A percentile compares a stretch with the other conserved stretches of the same genome.
These are phyloP conservation scores for Gorsachius magnificus DNA, from an alignment of 2,797 vertebrate genomes.

Conservation along the genomic window DNA sequence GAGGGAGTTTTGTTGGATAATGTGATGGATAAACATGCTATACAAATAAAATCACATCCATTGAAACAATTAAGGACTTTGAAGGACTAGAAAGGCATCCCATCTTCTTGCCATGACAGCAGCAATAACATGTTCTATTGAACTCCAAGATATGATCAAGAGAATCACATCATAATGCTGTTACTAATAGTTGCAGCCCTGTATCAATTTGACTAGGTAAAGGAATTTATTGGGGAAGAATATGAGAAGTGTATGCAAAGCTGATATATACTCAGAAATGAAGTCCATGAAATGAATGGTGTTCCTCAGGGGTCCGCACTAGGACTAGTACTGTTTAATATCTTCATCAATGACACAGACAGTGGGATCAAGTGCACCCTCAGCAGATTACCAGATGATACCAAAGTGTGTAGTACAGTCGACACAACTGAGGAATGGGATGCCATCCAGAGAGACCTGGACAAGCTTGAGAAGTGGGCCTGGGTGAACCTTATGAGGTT, in stretches of 20 bases:
- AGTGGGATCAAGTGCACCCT: background rate
- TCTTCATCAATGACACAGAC: background rate
- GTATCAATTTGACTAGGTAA: background rate
- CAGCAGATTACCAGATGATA: background rate
- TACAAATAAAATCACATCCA: background rate
- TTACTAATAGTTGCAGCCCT: background rate
- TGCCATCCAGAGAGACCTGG: background rate
- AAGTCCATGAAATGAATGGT: background rate
- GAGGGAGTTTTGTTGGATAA: background rate
- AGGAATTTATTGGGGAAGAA: background rate
- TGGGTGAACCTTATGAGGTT: background rate
- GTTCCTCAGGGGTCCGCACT: background rate
- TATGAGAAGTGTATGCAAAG: background rate
- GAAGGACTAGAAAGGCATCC: conserved; percentile 29
- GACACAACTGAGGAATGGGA: background rate
- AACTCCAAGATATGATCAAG: background rate
- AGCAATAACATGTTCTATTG: background rate
- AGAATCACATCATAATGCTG: background rate
- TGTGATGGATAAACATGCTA: background rate
- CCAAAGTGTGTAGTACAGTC: background rate
- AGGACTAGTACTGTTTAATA: background rate
- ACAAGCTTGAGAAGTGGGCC: background rate
- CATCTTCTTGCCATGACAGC: conserved; percentile 20
- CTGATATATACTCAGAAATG: background rate
- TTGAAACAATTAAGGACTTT: background rate